Percentiles rank a stretch among this genome's conserved stretches.
These are phyloP conservation scores for Lamellibrachia columna DNA, from an alignment of 2,888 invertebrate genomes.

Conservation along the genomic window DNA sequence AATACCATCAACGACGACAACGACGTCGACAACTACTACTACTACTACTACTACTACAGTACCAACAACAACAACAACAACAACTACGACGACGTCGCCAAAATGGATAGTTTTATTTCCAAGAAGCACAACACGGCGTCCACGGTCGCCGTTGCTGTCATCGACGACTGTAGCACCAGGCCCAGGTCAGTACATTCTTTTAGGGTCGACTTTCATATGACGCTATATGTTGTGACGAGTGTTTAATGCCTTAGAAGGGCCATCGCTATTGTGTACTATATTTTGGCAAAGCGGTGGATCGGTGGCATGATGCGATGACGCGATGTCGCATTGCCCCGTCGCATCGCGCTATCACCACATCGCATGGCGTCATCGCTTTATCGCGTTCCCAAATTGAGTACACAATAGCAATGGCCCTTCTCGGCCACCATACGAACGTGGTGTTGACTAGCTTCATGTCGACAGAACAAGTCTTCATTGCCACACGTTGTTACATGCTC, in stretches of 20 bases:
- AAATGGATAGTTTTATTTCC: neutral
- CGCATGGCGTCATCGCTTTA: too few species aligned
- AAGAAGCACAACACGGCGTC: neutral
- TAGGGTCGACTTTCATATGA: neutral
- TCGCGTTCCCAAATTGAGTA: too few species aligned
- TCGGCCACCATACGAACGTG: too few species aligned
- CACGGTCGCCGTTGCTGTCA: neutral
- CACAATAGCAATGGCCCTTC: too few species aligned
- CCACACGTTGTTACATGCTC: neutral
- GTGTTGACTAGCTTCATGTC: neutral
- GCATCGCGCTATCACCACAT: too few species aligned
- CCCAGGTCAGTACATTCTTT: neutral
- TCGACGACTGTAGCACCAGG: neutral
- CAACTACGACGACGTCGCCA: neutral
- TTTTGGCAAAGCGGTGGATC: too few species aligned
- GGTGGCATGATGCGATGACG: too few species aligned
- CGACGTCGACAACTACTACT: neutral
- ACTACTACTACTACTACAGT: neutral
- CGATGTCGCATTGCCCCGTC: too few species aligned
- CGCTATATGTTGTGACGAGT: neutral
- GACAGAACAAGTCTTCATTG: neutral
- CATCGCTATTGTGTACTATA: too few species aligned
- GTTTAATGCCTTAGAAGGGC: neutral
- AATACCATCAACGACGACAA: neutral
- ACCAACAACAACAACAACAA: neutral